These are phyloP conservation scores for Pseudopodoces humilis DNA, from an alignment of 2,113 vertebrate genomes.

Conservation along the genomic window DNA sequence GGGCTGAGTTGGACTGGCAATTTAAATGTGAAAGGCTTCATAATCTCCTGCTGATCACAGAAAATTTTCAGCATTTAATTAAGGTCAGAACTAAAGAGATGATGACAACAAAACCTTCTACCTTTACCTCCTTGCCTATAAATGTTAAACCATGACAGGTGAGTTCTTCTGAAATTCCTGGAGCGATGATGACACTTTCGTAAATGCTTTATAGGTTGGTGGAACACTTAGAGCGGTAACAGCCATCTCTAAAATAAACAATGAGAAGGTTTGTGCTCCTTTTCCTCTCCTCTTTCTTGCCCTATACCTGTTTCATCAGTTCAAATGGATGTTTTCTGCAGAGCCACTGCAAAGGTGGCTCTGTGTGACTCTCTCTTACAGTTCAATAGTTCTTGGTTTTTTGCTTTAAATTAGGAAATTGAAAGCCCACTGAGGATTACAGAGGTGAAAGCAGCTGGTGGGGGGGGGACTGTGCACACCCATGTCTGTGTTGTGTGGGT, in stretches of 20 bases:
- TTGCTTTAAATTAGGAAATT: not conserved
- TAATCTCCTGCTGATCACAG: conserved; percentile 35
- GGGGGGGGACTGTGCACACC: accelerated
- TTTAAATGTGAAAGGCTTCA: conserved; percentile 51
- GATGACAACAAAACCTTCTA: not conserved
- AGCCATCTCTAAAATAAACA: not conserved
- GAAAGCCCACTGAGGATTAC: not conserved
- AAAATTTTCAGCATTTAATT: conserved; percentile 53
- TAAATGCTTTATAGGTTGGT: not conserved
- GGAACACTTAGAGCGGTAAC: not conserved
- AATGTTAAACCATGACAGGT: conserved; percentile 27
- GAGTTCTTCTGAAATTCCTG: not conserved
- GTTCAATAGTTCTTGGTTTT: not conserved
- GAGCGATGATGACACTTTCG: not conserved
- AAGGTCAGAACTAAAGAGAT: conserved; percentile 26
- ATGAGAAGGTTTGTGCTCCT: not conserved
- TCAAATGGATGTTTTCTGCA: not conserved
- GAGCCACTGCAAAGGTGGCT: not conserved
- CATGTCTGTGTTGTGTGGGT: accelerated
- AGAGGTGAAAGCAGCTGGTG: not conserved
- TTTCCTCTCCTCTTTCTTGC: not conserved
- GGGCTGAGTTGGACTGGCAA: not conserved
- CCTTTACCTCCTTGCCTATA: not conserved
- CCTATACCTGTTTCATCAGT: not conserved
- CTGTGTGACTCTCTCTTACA: too few species aligned